phyloP scores from a whole-genome alignment of 2,888 invertebrate species.

The Thysanoteuthis rhombus region DNA sequence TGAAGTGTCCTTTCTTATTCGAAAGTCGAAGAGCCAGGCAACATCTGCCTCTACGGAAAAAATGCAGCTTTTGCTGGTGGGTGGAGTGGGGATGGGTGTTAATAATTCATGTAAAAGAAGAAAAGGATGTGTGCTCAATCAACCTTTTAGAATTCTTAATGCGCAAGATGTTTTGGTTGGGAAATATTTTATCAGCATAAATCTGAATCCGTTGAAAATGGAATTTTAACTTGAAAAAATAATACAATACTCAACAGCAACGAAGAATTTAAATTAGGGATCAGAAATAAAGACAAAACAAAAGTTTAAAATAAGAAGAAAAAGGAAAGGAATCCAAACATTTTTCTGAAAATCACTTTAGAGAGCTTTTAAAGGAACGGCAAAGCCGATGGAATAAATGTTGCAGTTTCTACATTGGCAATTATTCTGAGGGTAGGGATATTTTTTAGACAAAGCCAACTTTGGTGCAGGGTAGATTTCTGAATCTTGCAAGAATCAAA shows the following conservation, averaged over 20 bases:
- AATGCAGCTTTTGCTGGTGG: not conserved
- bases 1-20: not conserved
- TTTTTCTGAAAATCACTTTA: not conserved
- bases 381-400: no score
- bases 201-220: not conserved
- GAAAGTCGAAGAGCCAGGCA: not conserved
- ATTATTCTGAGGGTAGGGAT: no score
- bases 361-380: not conserved
- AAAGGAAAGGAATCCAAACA: not conserved
- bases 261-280: not conserved
- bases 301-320: not conserved
- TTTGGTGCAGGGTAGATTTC: no score
- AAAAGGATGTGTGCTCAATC: not conserved
- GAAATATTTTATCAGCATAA: not conserved
- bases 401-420: no score
- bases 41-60: not conserved
- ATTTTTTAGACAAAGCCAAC: no score
- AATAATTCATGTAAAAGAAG: not conserved
- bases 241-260: not conserved
- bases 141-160: not conserved
- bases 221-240: not conserved
- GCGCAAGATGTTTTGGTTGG: not conserved
- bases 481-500: no score
- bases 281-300: not conserved
- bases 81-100: not conserved